Base-by-base conservation (phyloP, 1,140 invertebrate genomes). In the Zelostemma sp. region DNA sequence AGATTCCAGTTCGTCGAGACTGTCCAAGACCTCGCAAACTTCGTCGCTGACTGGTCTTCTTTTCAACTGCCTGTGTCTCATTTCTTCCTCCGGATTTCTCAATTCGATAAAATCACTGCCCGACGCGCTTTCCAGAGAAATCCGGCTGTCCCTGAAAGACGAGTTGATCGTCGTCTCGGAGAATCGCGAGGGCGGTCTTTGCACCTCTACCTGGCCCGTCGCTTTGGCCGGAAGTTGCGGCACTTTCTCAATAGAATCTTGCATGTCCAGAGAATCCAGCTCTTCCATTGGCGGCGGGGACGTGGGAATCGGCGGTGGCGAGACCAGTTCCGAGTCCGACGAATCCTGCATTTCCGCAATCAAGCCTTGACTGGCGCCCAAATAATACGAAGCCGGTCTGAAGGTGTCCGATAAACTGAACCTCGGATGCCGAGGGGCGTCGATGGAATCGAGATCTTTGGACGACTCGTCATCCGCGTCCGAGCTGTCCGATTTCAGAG, bases 321-420 rank as follows among this genome's bases (percentile, higher is more conserved):
- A 91, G 6, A 93, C 87, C 25, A 93, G 85, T 75, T 95, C 93
- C 75, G 91, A 93, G 72, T 95, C 93, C 6, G 92, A 94, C 59
- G 93, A 94, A 74, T 95, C 92, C 58, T 91, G 91, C 56, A 90
- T 86, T 68, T 92, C 91, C 1, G 90, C 85, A 18, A 89, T 85
- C 40, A 85, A 80, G 49, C 83, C 87, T 74, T 87, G 85, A 79
- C 86, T 90, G 0, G 86, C 87, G 19, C 92, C 91, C 35, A 95
- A 76, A 75, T 95, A 96, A 75, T 95, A 95, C 0, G 93, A 95
- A 0, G 93, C 93, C 0, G 94, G 94, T 68, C 93, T 85, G 71
- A 95, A 96, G 0, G 92, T 94, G 76, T 95, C 94, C 0, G 93
- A 95, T 14, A 95, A 83, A 79, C 93, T 95, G 74, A 95, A 94